These are phyloP conservation scores for Drosophila planitibia DNA, from an alignment of 2,888 invertebrate genomes.

Conservation along the genomic window DNA sequence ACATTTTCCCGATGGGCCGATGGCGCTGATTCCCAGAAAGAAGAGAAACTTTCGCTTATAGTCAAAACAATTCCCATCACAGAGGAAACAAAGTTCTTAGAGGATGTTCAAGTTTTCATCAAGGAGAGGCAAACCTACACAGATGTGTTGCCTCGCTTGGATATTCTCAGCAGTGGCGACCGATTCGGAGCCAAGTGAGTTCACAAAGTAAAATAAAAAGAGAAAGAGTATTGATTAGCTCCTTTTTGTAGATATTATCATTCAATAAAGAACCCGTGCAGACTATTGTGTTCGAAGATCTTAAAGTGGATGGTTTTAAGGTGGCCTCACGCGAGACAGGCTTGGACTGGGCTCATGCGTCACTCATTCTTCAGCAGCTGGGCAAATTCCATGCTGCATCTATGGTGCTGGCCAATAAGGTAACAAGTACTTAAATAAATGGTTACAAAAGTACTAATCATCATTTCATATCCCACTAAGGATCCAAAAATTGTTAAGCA, in stretches of 20 bases:
- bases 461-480: conserved; percentile 13
- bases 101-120: conserved; percentile 84
- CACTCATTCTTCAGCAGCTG: conserved; percentile 86
- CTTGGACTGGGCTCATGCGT: conserved; percentile 86
- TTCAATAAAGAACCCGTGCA: conserved; percentile 73
- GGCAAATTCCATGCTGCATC: conserved; percentile 87
- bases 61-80: conserved; percentile 82
- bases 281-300: conserved; percentile 86
- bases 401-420: conserved; percentile 86
- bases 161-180: conserved; percentile 80
- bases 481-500: conserved; percentile 62
- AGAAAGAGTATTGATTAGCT: background rate
- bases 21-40: conserved; percentile 21
- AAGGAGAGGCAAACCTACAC: conserved; percentile 85
- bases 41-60: conserved; percentile 75
- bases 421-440: conserved; percentile 14
- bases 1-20: conserved; percentile 53
- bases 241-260: conserved; percentile 68
- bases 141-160: conserved; percentile 84
- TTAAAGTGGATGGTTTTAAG: conserved; percentile 86
- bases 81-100: conserved; percentile 78
- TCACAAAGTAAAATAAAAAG: background rate
- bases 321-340: conserved; percentile 86
- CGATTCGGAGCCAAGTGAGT: conserved; percentile 80
- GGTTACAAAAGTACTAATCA: background rate